Base-by-base conservation (phyloP, 2,888 invertebrate species). In the Drosophila longiperda region DNA sequence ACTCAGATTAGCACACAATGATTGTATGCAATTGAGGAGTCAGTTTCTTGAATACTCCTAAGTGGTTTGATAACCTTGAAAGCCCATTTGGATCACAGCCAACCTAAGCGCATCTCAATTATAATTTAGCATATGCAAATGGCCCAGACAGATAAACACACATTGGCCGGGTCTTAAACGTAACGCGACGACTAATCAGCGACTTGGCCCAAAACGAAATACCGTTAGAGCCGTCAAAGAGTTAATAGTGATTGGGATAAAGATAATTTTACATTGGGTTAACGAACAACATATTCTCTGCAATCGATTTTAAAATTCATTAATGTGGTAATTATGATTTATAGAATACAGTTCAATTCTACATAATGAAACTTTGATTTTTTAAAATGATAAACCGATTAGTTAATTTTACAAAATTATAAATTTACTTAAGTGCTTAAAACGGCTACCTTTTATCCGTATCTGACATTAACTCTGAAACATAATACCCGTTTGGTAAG, bases 71-170 rank as follows among this genome's bases (percentile, higher is more conserved):
- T 81, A 87, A 64, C 89, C 89, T 85, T 85, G 85, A 87, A 53
- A 61, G 11, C 36, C 12, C 15, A 26, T 33, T 32, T 48, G 33
- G 50, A 60, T 36, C 66, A 32, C 49, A 50, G 42, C 54, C 33
- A 40, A 57, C 40, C 66, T 26, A n/a, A 17, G 33, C 58, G 29
- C 50, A 54, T 23, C 64, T 60, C 73, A 76, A 80, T 80, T 73
- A 75, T 80, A 73, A 76, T 73, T 74, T 59, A 45, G 63, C 42
- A 68, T 85, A 86, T 86, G 85, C 85, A 86, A 89, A 86, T 86
- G 53, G 34, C 65, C 84, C 85, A 86, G 85, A 86, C 85, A 87
- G 85, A 89, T 86, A 86, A 86, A 89, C 82, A 86, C 68, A 86
- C 68, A 89, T 73, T 72, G 50, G 32, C 73, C 20, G 33, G 54